A percentile compares a stretch with the other conserved stretches of the same genome.
Conservation (phyloP, 2,888 invertebrate species). For the Meteorus cinctellus region DNA sequence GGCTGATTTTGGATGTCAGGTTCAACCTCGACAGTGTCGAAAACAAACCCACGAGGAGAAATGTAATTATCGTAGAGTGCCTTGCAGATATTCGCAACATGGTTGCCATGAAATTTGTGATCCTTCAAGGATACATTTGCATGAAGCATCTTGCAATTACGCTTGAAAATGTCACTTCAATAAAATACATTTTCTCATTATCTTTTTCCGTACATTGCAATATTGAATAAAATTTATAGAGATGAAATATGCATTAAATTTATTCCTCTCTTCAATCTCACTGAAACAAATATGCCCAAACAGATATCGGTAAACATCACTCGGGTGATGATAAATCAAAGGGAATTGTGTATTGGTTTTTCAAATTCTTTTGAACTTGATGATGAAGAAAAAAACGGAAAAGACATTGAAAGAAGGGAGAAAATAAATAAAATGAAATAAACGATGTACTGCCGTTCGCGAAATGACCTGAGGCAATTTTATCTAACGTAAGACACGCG, state of each 20-base stretch:
- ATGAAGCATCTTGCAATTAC: constrained; percentile 56
- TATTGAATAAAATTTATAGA: not conserved
- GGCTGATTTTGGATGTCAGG: constrained; percentile 60
- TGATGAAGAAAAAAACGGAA: constrained; percentile 22
- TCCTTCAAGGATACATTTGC: constrained; percentile 53
- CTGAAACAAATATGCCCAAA: not conserved
- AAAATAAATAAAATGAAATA: constrained; percentile 29
- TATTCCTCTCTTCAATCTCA: not conserved
- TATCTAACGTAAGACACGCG: constrained; percentile 37
- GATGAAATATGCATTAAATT: not conserved
- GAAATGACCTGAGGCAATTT: constrained; percentile 51
- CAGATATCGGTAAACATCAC: not conserved
- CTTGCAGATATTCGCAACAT: constrained; percentile 55
- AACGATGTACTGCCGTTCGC: constrained; percentile 27
- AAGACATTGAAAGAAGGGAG: constrained; percentile 30
- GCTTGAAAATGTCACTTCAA: constrained; percentile 25
- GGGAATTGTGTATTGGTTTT: not conserved
- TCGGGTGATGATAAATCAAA: not conserved
- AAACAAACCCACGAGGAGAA: constrained; percentile 60
- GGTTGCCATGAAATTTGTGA: constrained; percentile 57
- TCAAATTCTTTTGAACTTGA: constrained; percentile 16
- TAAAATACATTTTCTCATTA: too few species aligned
- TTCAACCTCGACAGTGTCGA: constrained; percentile 55
- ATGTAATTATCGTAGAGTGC: constrained; percentile 64
- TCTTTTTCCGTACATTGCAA: not conserved